Evolutionary conservation across 2,888 invertebrate genomes (phyloP), one percentile per base, ranked within the genome.

Genomic region (Noctua fimbriata): DNA sequence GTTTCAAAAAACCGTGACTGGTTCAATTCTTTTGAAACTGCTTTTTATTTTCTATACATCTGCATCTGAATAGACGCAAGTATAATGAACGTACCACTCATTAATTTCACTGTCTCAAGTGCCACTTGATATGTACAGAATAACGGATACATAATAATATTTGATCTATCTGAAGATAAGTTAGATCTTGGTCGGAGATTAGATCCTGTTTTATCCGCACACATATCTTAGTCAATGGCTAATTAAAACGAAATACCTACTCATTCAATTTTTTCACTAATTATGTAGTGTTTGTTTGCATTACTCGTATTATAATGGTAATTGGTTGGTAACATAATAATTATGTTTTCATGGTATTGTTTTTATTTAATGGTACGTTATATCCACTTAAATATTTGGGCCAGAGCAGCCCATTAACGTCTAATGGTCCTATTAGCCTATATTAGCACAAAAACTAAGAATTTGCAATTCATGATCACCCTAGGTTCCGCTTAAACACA

Each of bases 401-500:
- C 75, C 71, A 76, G 73, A 77, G 73, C n/a, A 83, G 65, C 28
- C 76, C 66, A 87, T 83, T 85, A 89, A 41, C 73, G 36, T 52
- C 55, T 80, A 84, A 87, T 87, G 63, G 79, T 67, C 16, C 67
- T 58, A 82, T 86, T 89, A 80, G 73, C 10, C 58, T 70, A 82
- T 77, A 72, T 83, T 65, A 77, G 47, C 36, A 77, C 71, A 89
- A 89, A 88, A 88, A 85, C 63, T 28, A 28, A 69, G 36, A 80
- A 82, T 82, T 81, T 85, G 83, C 78, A 82, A 84, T 87, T 85
- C 85, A 86, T 84, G 84, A 88, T 85, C 83, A 86, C 82, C 84
- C 70, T 81, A 89, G 87, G 90, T 90, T 92, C 90, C 89, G 91
- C 87, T 91, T 88, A 76, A 75, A 32, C 65, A 88, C 90, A 94